Base-by-base conservation (phyloP, 2,888 invertebrate species). In the Lordiphosa fenestrarum region DNA sequence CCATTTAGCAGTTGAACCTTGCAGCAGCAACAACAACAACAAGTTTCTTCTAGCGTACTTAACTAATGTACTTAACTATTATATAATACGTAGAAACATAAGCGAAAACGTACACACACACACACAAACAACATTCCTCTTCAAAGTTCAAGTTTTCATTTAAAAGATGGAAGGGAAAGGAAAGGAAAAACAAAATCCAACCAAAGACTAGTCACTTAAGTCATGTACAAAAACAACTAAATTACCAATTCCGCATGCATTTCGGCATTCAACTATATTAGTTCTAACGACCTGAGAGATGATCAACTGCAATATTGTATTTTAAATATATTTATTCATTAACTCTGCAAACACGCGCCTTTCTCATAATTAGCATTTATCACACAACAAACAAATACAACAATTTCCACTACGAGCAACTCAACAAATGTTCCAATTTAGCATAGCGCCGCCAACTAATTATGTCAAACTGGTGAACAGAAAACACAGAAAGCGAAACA, bases 151-250 rank as follows among this genome's bases (percentile, higher is more conserved):
- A 75, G 69, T 62, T 66, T 69, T 72, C 59, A 65, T 63, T 69
- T 40, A 37, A 57, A 33, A 19, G 3, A 19, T 3, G 19, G 4
- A 19, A 19, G 4, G 3, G 3, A 19, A 4, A 19, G 4, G 19
- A 19, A 19, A 19, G 4, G 0, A 0, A 37, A 55, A 30, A 25
- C 30, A 50, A 37, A 50, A 61, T 61, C 64, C 64, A 83, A 87
- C 86, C 87, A 86, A 86, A 86, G 86, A 86, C 87, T 86, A 86
- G 86, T 86, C 83, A 82, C 53, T 72, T 78, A 78, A 77, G 72
- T 74, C 83, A 70, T 25, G 25, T 25, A 25, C 25, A 25, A 25
- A 25, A 25, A 6, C 0, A 30, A 30, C 2, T 9, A 9, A 30
- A 30, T 30, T 30, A 30, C 30, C 7, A 30, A 9, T 39, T 42